These are phyloP conservation scores for Sebastiscus tertius DNA, from an alignment of 2,797 vertebrate genomes.

Conservation along the genomic window DNA sequence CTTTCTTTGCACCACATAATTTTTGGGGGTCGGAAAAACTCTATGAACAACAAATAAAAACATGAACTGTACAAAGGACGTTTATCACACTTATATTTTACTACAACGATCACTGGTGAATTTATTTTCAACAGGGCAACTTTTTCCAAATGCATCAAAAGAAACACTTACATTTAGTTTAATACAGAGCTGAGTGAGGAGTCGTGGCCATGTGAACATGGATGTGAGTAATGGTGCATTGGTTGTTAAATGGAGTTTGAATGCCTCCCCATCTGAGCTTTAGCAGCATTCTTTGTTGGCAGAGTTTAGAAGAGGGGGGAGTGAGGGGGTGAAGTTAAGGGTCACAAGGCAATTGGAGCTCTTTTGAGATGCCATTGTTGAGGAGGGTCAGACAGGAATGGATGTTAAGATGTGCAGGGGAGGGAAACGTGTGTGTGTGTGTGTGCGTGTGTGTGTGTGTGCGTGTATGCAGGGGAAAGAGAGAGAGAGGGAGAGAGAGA, in stretches of 20 bases:
- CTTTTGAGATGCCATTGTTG: slow-evolving; percentile 65
- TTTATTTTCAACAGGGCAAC: too few relatives aligned
- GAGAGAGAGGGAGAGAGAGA: not conserved
- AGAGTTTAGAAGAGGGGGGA: slow-evolving; percentile 12
- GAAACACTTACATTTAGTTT: not conserved
- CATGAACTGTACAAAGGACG: not conserved
- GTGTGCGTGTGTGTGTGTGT: not conserved
- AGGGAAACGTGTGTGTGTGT: slow-evolving; percentile 8
- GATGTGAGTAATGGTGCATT: not conserved
- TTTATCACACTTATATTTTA: not conserved
- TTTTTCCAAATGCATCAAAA: not conserved
- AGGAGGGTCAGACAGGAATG: slow-evolving; percentile 54
- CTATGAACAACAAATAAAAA: not conserved
- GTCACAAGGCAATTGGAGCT: slow-evolving; percentile 66
- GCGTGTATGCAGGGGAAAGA: not conserved
- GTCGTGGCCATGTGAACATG: not conserved
- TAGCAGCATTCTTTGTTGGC: slow-evolving; percentile 51
- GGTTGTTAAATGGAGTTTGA: slow-evolving; percentile 34
- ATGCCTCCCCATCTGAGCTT: slow-evolving; percentile 17
- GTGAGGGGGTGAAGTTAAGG: slow-evolving; percentile 48
- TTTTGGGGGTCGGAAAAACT: not conserved
- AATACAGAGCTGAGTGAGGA: not conserved
- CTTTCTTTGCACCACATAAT: not conserved
- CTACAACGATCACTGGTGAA: not conserved
- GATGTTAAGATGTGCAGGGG: slow-evolving; percentile 40